These are phyloP conservation scores for Clarias fuscus DNA, from an alignment of 2,797 vertebrate species.

Conservation along the genomic window DNA sequence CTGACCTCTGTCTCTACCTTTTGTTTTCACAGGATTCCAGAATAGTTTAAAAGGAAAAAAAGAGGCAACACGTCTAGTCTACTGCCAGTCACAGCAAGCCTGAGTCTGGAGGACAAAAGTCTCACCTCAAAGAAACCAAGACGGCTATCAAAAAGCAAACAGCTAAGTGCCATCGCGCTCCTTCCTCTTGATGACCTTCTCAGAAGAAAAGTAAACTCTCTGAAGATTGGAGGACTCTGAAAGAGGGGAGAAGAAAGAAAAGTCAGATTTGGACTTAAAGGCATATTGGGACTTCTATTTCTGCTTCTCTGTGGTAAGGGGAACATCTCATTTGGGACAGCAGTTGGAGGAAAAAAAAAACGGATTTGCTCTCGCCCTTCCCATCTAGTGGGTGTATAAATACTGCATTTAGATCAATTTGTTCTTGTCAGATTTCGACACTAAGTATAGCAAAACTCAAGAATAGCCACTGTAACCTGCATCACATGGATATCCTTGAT, in stretches of 20 bases:
- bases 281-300: conserved; percentile 69
- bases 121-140: conserved; percentile 45
- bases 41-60: conserved; percentile 21
- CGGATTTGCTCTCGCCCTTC: conserved; percentile 69
- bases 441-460: conserved; percentile 65
- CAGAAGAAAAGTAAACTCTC: conserved; percentile 60
- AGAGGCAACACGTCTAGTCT: conserved; percentile 60
- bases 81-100: conserved; percentile 66
- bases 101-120: conserved; percentile 64
- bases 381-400: conserved; percentile 70
- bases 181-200: conserved; percentile 59
- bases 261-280: conserved; percentile 67
- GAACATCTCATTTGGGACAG: conserved; percentile 75
- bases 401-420: conserved; percentile 73
- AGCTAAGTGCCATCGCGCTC: conserved; percentile 70
- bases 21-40: conserved; percentile 50
- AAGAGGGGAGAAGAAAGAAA: conserved; percentile 63
- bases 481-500: background rate
- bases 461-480: conserved; percentile 8
- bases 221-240: conserved; percentile 34
- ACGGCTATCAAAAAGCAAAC: conserved; percentile 69
- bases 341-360: conserved; percentile 64
- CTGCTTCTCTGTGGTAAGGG: conserved; percentile 72
- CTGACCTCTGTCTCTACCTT: conserved; percentile 6
- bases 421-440: conserved; percentile 65